Base-by-base conservation (phyloP, 2,797 vertebrate species). In the Acrossocheilus wenchowensis region DNA sequence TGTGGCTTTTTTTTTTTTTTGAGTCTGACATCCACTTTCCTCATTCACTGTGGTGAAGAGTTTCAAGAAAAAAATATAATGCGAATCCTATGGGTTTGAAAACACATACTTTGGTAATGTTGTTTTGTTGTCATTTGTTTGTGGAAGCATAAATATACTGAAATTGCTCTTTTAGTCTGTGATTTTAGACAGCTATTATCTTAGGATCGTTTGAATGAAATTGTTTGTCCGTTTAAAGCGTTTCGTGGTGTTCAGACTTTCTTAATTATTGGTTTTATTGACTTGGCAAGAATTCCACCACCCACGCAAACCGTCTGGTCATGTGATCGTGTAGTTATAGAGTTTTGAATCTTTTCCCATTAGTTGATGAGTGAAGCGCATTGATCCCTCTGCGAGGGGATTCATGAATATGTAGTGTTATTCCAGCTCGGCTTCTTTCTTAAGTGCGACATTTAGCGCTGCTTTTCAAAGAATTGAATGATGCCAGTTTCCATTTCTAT, bases 381-480 rank as follows among this genome's bases (percentile, higher is more conserved):
- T 66, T n/a, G 83, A 85, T 85, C 45, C 82, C 81, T 87, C 54
- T 52, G 66, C 19, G 48, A 48, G 19, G n/a, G 21, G 6, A 52
- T 50, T 80, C 60, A 83, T 86, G 77, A 88, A 85, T 86, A 87
- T 82, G 83, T 50, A 68, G 86, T 78, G 82, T 78, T 79, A 39
- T 84, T 57, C 74, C 34, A 83, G 41, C 19, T 36, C 19, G 5
- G 68, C 60, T 69, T 39, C 74, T 89, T 62, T 87, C 60, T 87
- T 74, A 87, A 89, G 85, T 80, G 88, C 87, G 86, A 86, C 88
- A 90, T 90, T 90, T 93, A 92, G 92, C 92, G 78, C 86, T 87
- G 91, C 92, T 93, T 94, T 94, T 93, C 92, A 89, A 93, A 91
- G 88, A 74, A 68, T 87, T 94, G 93, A 94, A 94, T 94, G 92